These are phyloP conservation scores for Cerastis leucographa DNA, from an alignment of 2,888 invertebrate species.

Conservation along the genomic window DNA sequence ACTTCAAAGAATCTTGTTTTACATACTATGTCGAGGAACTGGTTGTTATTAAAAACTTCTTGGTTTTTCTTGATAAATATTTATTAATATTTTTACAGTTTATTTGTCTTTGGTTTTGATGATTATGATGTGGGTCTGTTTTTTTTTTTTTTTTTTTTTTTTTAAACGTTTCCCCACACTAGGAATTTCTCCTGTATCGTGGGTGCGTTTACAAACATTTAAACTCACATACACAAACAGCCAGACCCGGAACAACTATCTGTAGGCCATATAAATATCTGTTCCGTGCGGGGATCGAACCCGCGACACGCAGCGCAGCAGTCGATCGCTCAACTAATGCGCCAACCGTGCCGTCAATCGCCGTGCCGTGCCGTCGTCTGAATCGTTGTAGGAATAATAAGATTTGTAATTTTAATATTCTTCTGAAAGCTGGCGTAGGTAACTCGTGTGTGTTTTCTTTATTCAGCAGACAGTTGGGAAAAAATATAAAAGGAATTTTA, in stretches of 20 bases:
- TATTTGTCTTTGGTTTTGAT: conserved; percentile 16
- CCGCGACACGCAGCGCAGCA: too few species aligned
- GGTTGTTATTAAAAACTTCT: conserved; percentile 46
- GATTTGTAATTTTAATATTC: neutral
- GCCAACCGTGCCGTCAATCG: too few species aligned
- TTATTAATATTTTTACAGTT: conserved; percentile 57
- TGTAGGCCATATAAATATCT: too few species aligned
- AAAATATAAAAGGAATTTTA: conserved; percentile 15
- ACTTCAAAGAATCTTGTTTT: conserved; percentile 60
- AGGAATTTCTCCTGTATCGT: too few species aligned
- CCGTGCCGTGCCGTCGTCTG: too few species aligned
- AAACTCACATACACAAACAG: too few species aligned
- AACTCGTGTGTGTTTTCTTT: neutral
- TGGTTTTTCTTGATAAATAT: conserved; percentile 49
- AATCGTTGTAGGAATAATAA: conserved; percentile 2
- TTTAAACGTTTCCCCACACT: too few species aligned
- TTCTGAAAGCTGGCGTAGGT: neutral
- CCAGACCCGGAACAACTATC: too few species aligned
- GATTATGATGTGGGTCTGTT: conserved; percentile 23
- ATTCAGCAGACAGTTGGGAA: neutral
- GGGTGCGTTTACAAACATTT: too few species aligned
- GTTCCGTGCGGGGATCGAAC: too few species aligned
- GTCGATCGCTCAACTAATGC: too few species aligned
- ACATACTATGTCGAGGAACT: conserved; percentile 26
- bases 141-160: too few species aligned